Conservation (phyloP, 2,113 vertebrate genomes). For the Scartelaos histophorus region DNA sequence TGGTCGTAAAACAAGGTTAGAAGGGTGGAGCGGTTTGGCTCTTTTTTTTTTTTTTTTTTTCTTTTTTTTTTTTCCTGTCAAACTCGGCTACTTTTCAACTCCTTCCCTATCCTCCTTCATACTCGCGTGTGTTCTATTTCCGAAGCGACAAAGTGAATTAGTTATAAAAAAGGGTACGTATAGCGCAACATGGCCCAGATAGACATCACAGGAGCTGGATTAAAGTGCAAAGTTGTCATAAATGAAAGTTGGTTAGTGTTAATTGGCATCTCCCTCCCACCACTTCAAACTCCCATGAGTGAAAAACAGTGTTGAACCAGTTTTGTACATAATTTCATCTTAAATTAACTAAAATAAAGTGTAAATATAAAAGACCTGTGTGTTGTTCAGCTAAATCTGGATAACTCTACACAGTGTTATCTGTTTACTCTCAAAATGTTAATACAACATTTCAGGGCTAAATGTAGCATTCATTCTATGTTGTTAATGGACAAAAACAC, state of each 20-base stretch:
- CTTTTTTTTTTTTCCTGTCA: slow-evolving; percentile 63
- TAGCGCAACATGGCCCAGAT: slow-evolving; percentile 73
- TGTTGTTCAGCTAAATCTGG: too few species aligned
- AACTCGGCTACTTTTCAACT: slow-evolving; percentile 73
- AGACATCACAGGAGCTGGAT: slow-evolving; percentile 61
- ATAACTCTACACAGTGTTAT: too few species aligned
- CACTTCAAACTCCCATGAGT: too few species aligned
- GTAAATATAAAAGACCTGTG: too few species aligned
- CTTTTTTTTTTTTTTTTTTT: not conserved
- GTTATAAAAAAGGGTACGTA: slow-evolving; percentile 71
- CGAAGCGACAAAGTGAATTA: slow-evolving; percentile 69
- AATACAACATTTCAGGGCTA: too few species aligned
- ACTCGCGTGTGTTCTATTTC: slow-evolving; percentile 67
- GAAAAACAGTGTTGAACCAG: too few species aligned
- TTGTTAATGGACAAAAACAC: too few species aligned
- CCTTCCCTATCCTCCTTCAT: slow-evolving; percentile 58
- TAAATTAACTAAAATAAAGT: too few species aligned
- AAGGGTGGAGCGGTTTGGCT: not conserved
- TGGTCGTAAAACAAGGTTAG: slow-evolving; percentile 1
- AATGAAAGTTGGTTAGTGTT: slow-evolving; percentile 66
- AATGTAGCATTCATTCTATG: too few species aligned
- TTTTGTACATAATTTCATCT: too few species aligned
- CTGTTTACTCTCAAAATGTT: too few species aligned
- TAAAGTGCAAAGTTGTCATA: slow-evolving; percentile 67
- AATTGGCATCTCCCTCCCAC: too few species aligned